Percentiles rank a stretch among this genome's conserved stretches.
phyloP scores from a whole-genome alignment of 2,113 vertebrate species.

The Anser brachyrhynchus region DNA sequence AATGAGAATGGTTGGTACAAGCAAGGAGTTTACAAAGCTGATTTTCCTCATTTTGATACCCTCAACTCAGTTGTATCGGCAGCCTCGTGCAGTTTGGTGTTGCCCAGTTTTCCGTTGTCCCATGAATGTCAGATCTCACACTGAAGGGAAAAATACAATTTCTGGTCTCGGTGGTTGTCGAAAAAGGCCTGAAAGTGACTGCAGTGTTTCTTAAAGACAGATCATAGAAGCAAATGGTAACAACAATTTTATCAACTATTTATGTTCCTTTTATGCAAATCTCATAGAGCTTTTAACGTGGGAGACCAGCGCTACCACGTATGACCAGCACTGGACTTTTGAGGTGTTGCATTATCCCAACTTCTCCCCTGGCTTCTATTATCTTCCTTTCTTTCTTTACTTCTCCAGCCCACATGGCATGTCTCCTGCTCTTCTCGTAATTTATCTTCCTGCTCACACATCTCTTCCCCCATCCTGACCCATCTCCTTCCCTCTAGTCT shows the following conservation, averaged over 20 bases:
- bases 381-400: no score
- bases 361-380: neutral
- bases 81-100: neutral
- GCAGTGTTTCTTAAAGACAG: neutral
- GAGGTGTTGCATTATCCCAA: neutral
- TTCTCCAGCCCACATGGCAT: neutral
- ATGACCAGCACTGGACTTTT: neutral
- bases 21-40: neutral
- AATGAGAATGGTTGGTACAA: neutral
- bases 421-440: neutral
- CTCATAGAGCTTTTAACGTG: neutral
- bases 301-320: rapidly evolving
- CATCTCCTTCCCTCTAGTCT: neutral
- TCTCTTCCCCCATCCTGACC: neutral
- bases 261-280: neutral
- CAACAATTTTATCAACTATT: neutral
- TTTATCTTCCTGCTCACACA: neutral
- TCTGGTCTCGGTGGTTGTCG: neutral
- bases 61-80: neutral
- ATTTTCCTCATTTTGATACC: neutral
- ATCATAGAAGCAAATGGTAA: neutral
- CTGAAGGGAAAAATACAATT: neutral
- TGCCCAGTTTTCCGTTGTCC: neutral
- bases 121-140: neutral
- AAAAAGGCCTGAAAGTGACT: neutral